phyloP scores from a whole-genome alignment of 2,888 invertebrate genomes.

The Malthinus flaveolus region DNA sequence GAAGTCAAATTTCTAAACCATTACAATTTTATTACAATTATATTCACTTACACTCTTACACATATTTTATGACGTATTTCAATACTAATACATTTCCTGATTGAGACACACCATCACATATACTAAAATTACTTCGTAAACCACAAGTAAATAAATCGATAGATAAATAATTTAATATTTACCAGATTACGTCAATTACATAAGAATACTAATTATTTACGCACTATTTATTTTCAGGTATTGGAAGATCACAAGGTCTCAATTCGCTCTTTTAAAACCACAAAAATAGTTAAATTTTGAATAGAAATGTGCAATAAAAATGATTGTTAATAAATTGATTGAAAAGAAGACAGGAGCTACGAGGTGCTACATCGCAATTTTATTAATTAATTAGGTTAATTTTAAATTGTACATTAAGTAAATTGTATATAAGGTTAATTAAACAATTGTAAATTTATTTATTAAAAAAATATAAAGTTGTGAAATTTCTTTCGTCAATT shows the following conservation, averaged over 20 bases:
- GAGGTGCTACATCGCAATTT: neutral
- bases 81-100: too few relatives aligned
- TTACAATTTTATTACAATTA: too few relatives aligned
- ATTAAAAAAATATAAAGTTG: constrained; percentile 19
- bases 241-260: constrained; percentile 19
- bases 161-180: too few relatives aligned
- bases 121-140: too few relatives aligned
- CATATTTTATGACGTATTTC: too few relatives aligned
- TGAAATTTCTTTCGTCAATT: neutral
- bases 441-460: constrained; percentile 24
- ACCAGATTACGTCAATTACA: too few relatives aligned
- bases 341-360: too few relatives aligned
- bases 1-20: too few relatives aligned
- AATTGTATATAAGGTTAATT: neutral
- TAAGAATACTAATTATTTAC: constrained; percentile 15
- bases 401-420: neutral
- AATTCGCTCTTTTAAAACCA: constrained; percentile 21
- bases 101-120: too few relatives aligned
- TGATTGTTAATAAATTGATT: neutral
- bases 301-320: constrained; percentile 2
- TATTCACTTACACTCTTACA: too few relatives aligned
- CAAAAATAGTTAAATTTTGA: neutral
- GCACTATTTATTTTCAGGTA: constrained; percentile 26
- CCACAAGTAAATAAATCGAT: too few relatives aligned
- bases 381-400: constrained; percentile 2